Base-by-base conservation (phyloP, 2,888 invertebrate genomes). In the Mantis religiosa region DNA sequence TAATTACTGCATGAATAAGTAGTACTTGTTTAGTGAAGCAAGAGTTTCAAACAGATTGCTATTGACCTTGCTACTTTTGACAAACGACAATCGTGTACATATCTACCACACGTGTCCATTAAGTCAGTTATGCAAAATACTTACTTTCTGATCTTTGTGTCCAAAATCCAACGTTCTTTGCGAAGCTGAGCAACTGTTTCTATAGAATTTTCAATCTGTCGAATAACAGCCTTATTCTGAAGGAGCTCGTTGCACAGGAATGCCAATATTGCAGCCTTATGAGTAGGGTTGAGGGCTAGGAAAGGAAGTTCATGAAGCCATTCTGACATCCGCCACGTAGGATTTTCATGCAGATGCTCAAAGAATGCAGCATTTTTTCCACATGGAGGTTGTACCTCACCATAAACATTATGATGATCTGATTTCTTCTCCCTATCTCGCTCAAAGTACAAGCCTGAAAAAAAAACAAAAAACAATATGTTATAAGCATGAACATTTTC, bases 191-290 rank as follows among this genome's bases (percentile, higher is more conserved):
- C 97, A 90, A 97, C 97, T 88, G 96, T 96, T 91, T 99, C 99
- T 87, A 99, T 94, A 90, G 97, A 96, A 54, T 95, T 96, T 92
- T 99, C 99, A 89, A 99, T 97, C 93, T 99, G 98, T 71, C 97
- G 95, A 92, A 97, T 94, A 91, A 99, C 97, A 15, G 97, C 96
- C 93, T 98, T 98, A 93, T 98, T 98, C 93, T 98, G 97, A 84
- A 99, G 95, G 91, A 99, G 94, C 93, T 99, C 99, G 93, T 99
- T 98, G 94, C 99, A 99, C 41, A 99, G 95, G 94, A 97, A 98
- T 1, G 98, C 97, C 86, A 99, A 93, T 92, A 99, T 97, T 90
- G 97, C 96, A 0, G 98, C 97, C 93, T 99, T 99, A 91, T 96
- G 96, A 0, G 97, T 97, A 3, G 98, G 96, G 92, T 96, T 97